These are phyloP conservation scores for Melospiza melodia DNA, from an alignment of 2,113 vertebrate genomes.

Conservation along the genomic window DNA sequence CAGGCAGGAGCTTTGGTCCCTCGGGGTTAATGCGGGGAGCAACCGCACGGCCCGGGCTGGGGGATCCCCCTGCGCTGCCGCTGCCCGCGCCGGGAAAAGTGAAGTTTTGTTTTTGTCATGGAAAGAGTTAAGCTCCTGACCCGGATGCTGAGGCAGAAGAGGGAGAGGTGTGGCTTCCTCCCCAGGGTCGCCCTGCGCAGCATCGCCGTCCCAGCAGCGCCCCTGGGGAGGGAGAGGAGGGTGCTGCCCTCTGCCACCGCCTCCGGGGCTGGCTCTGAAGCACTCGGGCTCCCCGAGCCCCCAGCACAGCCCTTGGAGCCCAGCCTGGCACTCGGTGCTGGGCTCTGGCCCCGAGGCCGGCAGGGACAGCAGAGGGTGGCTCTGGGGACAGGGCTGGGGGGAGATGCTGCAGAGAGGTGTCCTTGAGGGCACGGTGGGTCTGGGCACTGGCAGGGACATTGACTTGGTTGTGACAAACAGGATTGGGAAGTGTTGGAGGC, in stretches of 20 bases:
- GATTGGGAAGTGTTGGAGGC: background rate
- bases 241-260: background rate
- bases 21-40: background rate
- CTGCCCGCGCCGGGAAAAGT: background rate
- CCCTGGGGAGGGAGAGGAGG: background rate
- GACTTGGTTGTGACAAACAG: background rate
- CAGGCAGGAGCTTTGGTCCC: background rate
- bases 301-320: background rate
- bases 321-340: background rate
- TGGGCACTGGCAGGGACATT: background rate
- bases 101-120: background rate
- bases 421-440: too few species aligned
- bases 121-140: constrained; percentile 36
- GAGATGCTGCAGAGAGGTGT: background rate
- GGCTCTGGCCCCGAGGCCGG: background rate
- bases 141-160: constrained; percentile 54
- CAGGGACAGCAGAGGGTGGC: background rate
- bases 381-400: background rate
- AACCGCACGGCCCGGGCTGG: background rate
- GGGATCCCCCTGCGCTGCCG: background rate
- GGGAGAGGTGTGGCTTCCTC: constrained; percentile 56
- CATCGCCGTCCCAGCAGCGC: background rate
- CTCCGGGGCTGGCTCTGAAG: background rate
- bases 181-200: background rate
- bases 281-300: background rate